phyloP scores from a whole-genome alignment of 2,113 vertebrate genomes.

The Gobio gobio region DNA sequence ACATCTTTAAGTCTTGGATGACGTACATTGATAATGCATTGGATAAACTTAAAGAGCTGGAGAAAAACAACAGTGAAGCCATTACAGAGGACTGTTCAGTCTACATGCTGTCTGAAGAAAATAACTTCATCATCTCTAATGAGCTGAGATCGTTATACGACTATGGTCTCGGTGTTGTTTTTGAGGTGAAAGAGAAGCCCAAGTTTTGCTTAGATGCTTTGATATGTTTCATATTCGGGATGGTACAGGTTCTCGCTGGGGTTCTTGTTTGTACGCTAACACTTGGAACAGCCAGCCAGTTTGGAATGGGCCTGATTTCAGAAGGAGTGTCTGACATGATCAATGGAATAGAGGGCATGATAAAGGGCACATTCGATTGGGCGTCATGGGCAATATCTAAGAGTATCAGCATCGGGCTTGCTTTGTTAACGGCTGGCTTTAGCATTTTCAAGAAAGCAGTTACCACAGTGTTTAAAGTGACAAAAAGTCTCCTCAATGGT shows the following conservation, averaged over 20 bases:
- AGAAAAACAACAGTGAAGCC: not conserved
- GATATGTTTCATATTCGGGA: not conserved
- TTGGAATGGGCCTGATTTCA: not conserved
- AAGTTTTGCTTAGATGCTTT: not conserved
- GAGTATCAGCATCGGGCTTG: not conserved
- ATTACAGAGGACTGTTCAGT: not conserved
- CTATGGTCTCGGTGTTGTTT: not conserved
- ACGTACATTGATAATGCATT: not conserved
- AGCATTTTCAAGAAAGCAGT: not conserved
- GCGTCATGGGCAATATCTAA: not conserved
- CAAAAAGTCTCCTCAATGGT: slow-evolving; percentile 22
- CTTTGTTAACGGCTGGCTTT: not conserved
- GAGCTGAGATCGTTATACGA: not conserved
- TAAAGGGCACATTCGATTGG: not conserved
- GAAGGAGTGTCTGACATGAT: not conserved
- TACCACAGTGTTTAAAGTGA: not conserved
- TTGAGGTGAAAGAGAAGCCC: slow-evolving; percentile 1
- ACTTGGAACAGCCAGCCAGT: not conserved
- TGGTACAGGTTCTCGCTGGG: not conserved
- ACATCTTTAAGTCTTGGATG: slow-evolving; percentile 43
- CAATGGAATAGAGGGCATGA: not conserved
- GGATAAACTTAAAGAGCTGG: not conserved
- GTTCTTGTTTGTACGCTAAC: not conserved
- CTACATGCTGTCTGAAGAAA: not conserved
- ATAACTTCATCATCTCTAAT: not conserved